Conservation (phyloP, 2,797 vertebrate species). For the Hapalemur alaotrensis region DNA sequence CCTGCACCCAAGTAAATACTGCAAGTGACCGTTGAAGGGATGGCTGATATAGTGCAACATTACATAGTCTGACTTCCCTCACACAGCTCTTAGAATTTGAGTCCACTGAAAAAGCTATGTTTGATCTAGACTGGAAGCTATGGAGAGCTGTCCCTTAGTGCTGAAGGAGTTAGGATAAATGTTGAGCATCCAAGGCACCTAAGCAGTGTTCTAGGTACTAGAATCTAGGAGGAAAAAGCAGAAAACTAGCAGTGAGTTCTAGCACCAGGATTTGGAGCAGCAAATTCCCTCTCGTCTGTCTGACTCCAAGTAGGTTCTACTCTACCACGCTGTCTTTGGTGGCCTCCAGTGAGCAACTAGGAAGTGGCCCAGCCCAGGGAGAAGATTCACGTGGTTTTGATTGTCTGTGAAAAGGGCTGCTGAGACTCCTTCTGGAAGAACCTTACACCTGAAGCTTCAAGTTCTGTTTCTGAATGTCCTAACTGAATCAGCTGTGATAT, state of each 20-base stretch:
- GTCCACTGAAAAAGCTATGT: not conserved
- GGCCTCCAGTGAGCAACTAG: not conserved
- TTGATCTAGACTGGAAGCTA: not conserved
- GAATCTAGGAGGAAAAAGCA: not conserved
- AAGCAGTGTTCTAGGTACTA: not conserved
- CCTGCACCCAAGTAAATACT: not conserved
- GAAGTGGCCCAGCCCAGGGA: not conserved
- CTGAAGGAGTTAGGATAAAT: not conserved
- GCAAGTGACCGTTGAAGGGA: not conserved
- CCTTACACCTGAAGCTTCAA: not conserved
- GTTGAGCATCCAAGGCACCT: not conserved
- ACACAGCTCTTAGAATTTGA: not conserved
- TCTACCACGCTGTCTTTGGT: not conserved
- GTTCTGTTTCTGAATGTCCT: not conserved
- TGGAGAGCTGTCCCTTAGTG: constrained; percentile 49
- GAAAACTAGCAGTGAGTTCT: not conserved
- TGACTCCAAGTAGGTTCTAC: not conserved
- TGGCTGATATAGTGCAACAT: not conserved
- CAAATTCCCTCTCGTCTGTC: not conserved
- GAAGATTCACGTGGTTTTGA: not conserved
- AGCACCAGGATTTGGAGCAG: not conserved
- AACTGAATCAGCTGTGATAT: not conserved
- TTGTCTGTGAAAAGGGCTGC: not conserved
- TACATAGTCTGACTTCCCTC: not conserved
- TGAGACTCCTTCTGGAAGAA: not conserved